These are phyloP conservation scores for Anoplolepis gracilipes DNA, from an alignment of 1,140 invertebrate species.

Conservation along the genomic window DNA sequence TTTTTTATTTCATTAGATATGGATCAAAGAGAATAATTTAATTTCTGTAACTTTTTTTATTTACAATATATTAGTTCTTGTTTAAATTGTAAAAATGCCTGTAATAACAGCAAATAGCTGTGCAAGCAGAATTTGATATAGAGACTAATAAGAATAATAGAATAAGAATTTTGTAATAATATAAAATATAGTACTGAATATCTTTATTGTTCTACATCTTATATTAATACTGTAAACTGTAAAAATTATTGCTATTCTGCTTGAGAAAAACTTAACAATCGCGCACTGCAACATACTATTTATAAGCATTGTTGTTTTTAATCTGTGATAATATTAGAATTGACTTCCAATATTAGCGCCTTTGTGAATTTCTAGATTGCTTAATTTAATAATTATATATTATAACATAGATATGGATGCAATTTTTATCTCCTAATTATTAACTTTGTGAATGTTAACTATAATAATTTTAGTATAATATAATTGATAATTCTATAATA, in stretches of 20 bases:
- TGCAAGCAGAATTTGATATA: not conserved
- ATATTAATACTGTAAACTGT: not conserved
- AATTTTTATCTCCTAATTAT: slow-evolving; percentile 4
- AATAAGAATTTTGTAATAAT: slow-evolving; percentile 7
- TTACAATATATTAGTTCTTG: not conserved
- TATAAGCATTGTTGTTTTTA: slow-evolving; percentile 23
- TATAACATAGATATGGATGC: not conserved
- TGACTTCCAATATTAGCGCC: slow-evolving; percentile 11
- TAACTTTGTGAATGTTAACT: slow-evolving; percentile 2
- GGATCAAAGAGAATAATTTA: not conserved
- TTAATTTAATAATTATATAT: slow-evolving; percentile 22
- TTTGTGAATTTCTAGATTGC: not conserved
- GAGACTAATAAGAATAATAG: not conserved
- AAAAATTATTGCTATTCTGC: not conserved
- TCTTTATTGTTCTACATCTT: slow-evolving; percentile 20
- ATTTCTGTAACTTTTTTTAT: not conserved
- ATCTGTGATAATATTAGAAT: slow-evolving; percentile 17
- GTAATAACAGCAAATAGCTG: slow-evolving; percentile 25
- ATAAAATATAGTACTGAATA: slow-evolving; percentile 4
- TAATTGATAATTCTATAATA: slow-evolving; percentile 26
- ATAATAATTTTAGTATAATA: not conserved
- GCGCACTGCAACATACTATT: not conserved
- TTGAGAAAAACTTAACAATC: not conserved
- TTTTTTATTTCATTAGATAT: slow-evolving; percentile 31
- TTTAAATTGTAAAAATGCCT: not conserved